These are phyloP conservation scores for Caerostris darwini DNA, from an alignment of 1,140 invertebrate species.

Conservation along the genomic window DNA sequence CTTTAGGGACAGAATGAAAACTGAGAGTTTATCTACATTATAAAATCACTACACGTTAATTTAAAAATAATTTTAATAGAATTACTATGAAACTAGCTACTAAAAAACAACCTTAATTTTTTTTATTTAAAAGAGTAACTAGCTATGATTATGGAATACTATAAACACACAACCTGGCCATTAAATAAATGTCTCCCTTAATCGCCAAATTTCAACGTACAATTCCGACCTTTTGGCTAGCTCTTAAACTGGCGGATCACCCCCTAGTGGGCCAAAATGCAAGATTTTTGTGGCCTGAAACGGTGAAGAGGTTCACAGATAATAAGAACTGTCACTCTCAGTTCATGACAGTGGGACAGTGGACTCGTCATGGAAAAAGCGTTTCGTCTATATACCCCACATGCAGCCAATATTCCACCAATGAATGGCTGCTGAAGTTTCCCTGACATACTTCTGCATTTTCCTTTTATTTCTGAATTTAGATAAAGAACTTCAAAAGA, in stretches of 20 bases:
- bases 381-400: constrained; percentile 1
- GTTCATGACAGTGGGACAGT: constrained; percentile 54
- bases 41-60: too few species aligned
- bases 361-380: constrained; percentile 45
- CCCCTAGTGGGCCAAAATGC: constrained; percentile 1
- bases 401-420: constrained; percentile 45
- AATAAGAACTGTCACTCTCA: constrained; percentile 76
- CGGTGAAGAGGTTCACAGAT: constrained; percentile 62
- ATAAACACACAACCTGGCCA: too few species aligned
- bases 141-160: too few species aligned
- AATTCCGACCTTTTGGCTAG: too few species aligned
- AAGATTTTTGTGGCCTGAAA: constrained; percentile 66
- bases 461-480: constrained; percentile 54
- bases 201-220: too few species aligned
- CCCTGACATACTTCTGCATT: constrained; percentile 11
- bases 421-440: constrained; percentile 17
- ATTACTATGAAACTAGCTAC: too few species aligned
- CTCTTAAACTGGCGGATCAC: not conserved
- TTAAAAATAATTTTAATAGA: too few species aligned
- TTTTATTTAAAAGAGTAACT: too few species aligned
- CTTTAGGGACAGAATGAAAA: too few species aligned
- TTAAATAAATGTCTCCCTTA: too few species aligned
- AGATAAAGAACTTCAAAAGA: constrained; percentile 65
- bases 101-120: too few species aligned
- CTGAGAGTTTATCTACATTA: too few species aligned